A percentile compares a stretch with the other conserved stretches of the same genome.
Conservation (phyloP, 2,888 invertebrate genomes). For the Osmoderma eremita region DNA sequence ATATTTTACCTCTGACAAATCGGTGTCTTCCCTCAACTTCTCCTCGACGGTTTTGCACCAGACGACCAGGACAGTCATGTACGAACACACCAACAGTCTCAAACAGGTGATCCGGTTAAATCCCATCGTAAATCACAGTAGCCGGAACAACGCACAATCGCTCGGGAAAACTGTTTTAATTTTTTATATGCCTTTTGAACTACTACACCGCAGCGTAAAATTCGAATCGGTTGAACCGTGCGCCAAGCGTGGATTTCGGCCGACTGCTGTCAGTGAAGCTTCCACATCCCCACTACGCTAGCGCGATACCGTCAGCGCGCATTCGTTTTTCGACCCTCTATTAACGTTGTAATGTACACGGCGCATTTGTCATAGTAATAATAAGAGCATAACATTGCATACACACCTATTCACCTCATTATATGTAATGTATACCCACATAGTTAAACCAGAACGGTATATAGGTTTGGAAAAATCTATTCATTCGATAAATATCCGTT, state of each 20-base stretch:
- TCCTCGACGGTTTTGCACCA: slow-evolving; percentile 67
- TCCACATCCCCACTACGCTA: slow-evolving; percentile 33
- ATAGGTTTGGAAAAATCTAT: slow-evolving; percentile 19
- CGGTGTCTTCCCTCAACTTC: slow-evolving; percentile 72
- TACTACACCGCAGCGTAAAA: slow-evolving; percentile 32
- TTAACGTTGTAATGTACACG: background rate
- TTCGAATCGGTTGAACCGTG: slow-evolving; percentile 20
- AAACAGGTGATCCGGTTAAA: slow-evolving; percentile 37
- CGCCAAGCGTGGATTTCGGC: slow-evolving; percentile 28
- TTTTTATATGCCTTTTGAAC: background rate
- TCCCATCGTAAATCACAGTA: slow-evolving; percentile 36
- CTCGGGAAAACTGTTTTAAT: slow-evolving; percentile 20
- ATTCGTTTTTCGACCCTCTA: slow-evolving; percentile 33
- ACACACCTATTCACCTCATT: background rate
- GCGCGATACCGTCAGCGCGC: slow-evolving; percentile 26
- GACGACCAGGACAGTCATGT: slow-evolving; percentile 37
- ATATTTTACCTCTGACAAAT: slow-evolving; percentile 73
- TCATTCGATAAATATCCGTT: slow-evolving; percentile 22
- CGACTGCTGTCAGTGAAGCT: slow-evolving; percentile 33
- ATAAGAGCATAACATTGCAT: slow-evolving; percentile 21
- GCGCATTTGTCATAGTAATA: slow-evolving; percentile 33
- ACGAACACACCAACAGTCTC: slow-evolving; percentile 40
- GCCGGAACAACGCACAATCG: slow-evolving; percentile 37
- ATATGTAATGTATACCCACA: background rate
- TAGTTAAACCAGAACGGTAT: background rate